Evolutionary conservation across 2,888 invertebrate genomes (phyloP).

Genomic region (Metellina segmentata): DNA sequence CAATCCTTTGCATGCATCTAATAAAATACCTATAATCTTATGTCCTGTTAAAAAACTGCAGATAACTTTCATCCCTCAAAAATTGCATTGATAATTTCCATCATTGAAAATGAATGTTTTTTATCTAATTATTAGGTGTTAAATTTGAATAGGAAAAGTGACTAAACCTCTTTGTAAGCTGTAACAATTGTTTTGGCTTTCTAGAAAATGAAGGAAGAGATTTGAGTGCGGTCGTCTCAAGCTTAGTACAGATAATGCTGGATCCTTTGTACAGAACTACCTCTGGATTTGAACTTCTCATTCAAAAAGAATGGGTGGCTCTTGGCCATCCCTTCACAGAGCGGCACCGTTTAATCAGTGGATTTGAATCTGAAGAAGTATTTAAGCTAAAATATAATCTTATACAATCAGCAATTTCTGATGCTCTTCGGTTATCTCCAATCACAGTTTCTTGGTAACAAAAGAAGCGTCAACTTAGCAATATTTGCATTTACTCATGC

Average conservation of each 20-base stretch:
- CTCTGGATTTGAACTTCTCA: conserved; percentile 92
- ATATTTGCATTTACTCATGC: no score
- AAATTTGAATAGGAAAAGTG: neutral
- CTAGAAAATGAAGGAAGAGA: conserved; percentile 91
- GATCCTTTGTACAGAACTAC: conserved; percentile 92
- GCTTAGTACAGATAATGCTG: conserved; percentile 91
- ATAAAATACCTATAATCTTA: no score
- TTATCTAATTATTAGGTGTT: neutral
- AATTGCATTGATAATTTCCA: no score
- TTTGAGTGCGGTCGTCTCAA: conserved; percentile 91
- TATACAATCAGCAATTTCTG: no score
- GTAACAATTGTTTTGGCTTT: conserved; percentile 76
- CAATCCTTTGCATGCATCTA: no score
- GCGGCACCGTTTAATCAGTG: conserved; percentile 80
- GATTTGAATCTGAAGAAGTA: conserved; percentile 79
- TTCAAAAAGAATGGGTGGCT: conserved; percentile 97
- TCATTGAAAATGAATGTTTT: no score
- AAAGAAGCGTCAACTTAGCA: no score
- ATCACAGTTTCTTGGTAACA: no score
- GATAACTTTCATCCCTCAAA: no score
- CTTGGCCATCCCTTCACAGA: conserved; percentile 93
- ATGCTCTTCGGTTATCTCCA: no score
- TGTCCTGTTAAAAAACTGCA: no score
- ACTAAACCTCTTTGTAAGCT: neutral
- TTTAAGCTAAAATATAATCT: neutral